Evolutionary conservation across 1,140 invertebrate species (phyloP).

Genomic region (Hylaeus volcanicus): DNA sequence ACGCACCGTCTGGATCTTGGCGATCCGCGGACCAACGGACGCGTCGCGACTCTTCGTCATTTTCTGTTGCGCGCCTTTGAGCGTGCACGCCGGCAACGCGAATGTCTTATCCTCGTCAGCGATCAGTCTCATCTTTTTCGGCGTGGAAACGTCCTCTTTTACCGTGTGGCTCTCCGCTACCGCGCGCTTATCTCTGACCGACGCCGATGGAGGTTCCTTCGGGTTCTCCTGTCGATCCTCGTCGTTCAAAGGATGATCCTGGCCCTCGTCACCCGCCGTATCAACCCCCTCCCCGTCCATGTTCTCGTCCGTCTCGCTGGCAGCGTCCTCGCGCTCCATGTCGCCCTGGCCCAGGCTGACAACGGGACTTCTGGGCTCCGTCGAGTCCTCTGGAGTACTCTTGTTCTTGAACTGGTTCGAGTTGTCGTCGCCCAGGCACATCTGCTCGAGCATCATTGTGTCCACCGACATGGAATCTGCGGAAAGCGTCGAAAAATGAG

Average conservation of each 20-base stretch:
- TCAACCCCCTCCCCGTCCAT: constrained; percentile 22
- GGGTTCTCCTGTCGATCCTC: background rate
- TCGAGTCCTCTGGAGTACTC: background rate
- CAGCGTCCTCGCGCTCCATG: constrained; percentile 11
- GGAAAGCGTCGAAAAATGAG: no score
- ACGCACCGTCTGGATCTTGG: constrained; percentile 26
- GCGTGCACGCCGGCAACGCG: background rate
- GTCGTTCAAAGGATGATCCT: background rate
- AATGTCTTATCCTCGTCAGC: background rate
- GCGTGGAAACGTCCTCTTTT: background rate
- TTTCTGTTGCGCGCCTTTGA: background rate
- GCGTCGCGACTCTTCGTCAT: background rate
- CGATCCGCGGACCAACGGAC: background rate
- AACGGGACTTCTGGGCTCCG: no score
- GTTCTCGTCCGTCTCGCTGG: background rate
- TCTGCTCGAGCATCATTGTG: constrained; percentile 49
- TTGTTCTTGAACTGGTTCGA: background rate
- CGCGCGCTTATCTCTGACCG: constrained; percentile 19
- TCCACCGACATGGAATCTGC: constrained; percentile 41
- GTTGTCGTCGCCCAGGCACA: constrained; percentile 31
- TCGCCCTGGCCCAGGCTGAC: background rate
- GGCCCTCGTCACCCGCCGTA: background rate
- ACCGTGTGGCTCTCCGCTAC: background rate
- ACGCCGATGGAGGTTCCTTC: background rate
- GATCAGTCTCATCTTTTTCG: constrained; percentile 36